Base-by-base conservation (phyloP, 2,113 vertebrate genomes). In the Hemiprocne comata region DNA sequence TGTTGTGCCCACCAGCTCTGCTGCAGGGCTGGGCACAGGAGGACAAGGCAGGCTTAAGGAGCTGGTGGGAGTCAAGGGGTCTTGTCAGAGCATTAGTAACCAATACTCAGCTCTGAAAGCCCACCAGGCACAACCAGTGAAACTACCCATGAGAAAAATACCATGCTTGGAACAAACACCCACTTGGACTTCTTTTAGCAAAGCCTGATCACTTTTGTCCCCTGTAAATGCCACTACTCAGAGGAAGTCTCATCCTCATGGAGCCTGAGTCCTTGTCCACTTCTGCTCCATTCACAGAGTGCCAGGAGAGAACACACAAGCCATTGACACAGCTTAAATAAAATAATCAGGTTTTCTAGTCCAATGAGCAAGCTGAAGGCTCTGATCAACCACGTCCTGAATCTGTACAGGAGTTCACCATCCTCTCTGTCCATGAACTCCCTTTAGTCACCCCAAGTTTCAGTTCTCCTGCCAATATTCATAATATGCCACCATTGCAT, bases 311-410 rank as follows among this genome's bases (percentile, higher is more conserved):
- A 66, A 42, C 24, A 61, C 25, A 73, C 36, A 58, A 88, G 28
- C 51, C 64, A 80, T 66, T 79, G 61, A 79, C 33, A 69, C 10
- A 36, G 54, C 65, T 82, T 69, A 86, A 92, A 36, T 38, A 38
- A 82, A 42, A 85, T 86, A 94, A 95, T 69, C 34, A 81, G 23
- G 57, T 95, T 93, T 93, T 93, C 89, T 42, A 79, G 54, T 17
- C 73, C n/a, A 3, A 0, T 15, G 16, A 87, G 46, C 71, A 92
- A 85, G 89, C 54, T 83, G 81, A 95, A 94, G 85, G 81, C 69
- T 78, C 50, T 65, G 36, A 85, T 76, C 77, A 85, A 82, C 74
- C 57, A 12, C 10, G 14, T 65, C 83, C 72, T 71, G 74, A 73
- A 77, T 46, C 28, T 1, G 1, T 20, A 26, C 15, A 72, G 46